Evolutionary conservation across 1,140 invertebrate genomes (phyloP).

Genomic region (Belonocnema kinseyi): DNA sequence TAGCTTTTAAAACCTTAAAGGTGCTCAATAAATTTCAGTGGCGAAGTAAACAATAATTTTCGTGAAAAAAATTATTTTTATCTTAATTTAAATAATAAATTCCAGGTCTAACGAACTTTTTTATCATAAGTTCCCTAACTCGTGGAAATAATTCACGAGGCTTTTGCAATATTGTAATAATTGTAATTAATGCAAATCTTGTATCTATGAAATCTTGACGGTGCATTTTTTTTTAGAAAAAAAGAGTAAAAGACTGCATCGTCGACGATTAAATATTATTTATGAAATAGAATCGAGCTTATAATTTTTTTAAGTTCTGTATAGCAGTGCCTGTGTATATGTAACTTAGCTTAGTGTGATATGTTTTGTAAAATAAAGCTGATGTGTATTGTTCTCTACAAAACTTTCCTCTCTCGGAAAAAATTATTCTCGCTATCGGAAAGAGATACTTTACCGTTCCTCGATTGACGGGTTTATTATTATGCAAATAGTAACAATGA

Average conservation of each 20-base stretch:
- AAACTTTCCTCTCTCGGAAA: not conserved
- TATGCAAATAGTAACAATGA: conserved; percentile 10
- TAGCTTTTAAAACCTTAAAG: not conserved
- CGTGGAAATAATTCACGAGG: conserved; percentile 62
- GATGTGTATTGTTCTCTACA: conserved; percentile 28
- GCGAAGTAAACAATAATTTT: not conserved
- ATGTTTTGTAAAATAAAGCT: conserved; percentile 68
- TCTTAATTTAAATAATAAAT: conserved; percentile 33
- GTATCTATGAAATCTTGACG: not conserved
- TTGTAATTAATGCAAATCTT: conserved; percentile 50
- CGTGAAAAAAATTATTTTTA: conserved; percentile 7
- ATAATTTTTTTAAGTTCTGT: conserved; percentile 52
- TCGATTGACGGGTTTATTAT: not conserved
- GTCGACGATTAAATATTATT: conserved; percentile 35
- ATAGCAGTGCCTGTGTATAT: conserved; percentile 50
- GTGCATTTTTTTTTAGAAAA: conserved; percentile 8
- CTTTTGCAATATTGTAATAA: conserved; percentile 71
- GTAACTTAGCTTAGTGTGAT: conserved; percentile 59
- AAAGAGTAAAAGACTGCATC: conserved; percentile 14
- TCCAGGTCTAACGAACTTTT: conserved; percentile 70
- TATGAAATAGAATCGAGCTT: conserved; percentile 43
- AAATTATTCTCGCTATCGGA: not conserved
- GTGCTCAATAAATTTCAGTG: conserved; percentile 7
- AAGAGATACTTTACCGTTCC: not conserved
- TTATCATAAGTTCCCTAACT: conserved; percentile 55